Percentiles rank a stretch among this genome's conserved stretches.
Evolutionary conservation across 1,140 invertebrate species (phyloP).

Genomic region (Babylonia areolata): DNA sequence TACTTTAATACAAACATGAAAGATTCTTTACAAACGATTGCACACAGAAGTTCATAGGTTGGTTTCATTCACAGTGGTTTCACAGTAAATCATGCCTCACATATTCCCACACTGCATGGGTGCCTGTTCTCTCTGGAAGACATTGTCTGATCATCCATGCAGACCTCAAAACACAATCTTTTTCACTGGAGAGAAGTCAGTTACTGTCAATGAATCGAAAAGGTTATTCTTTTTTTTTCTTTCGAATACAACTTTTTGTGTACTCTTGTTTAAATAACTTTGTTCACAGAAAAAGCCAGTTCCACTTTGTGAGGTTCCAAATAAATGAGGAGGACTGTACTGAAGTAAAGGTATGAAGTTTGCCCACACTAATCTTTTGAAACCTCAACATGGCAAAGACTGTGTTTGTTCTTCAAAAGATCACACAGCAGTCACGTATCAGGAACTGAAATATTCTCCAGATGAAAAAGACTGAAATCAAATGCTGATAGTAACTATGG

Average conservation of each 20-base stretch:
- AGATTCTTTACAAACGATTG: background rate
- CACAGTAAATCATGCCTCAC: background rate
- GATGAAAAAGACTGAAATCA: background rate
- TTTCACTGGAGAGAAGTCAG: background rate
- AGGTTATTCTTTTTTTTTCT: no score
- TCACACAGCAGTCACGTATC: background rate
- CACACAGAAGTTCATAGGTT: background rate
- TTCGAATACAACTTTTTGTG: background rate
- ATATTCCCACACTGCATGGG: background rate
- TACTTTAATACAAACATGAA: constrained; percentile 4
- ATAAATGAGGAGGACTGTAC: no score
- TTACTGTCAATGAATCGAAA: background rate
- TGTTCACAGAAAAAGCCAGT: background rate
- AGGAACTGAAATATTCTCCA: background rate
- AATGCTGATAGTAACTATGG: no score
- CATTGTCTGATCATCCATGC: background rate
- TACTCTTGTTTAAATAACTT: background rate
- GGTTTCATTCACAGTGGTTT: background rate
- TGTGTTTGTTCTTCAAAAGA: background rate
- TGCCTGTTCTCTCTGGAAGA: background rate
- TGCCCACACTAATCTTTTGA: background rate
- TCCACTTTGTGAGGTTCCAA: no score
- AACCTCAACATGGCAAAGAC: background rate
- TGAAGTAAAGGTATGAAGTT: background rate
- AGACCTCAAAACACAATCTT: background rate